Evolutionary conservation across 30 jellyfish, hydroid and myxozoan species (phyloP).

Genomic region (Catostylus mosaicus): DNA sequence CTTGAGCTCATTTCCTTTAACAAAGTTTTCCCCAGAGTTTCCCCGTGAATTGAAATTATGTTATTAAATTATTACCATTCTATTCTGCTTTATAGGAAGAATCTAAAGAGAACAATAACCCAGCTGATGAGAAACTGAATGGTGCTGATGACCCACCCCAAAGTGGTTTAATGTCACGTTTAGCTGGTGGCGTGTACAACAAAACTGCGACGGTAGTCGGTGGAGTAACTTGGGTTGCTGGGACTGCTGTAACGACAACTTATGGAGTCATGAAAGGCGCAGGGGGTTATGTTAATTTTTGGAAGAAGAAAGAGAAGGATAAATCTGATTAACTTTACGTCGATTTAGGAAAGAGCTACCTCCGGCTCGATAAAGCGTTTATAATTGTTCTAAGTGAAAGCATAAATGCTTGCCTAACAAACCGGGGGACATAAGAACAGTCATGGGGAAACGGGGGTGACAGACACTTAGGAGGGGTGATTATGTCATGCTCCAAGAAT

Average conservation of each 20-base stretch:
- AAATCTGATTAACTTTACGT: slow-evolving; percentile 37
- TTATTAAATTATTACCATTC: too few relatives aligned
- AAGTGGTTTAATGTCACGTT: slow-evolving; percentile 52
- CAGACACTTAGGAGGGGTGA: too few relatives aligned
- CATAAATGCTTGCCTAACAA: too few relatives aligned
- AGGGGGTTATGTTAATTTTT: slow-evolving; percentile 58
- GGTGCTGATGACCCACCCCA: slow-evolving; percentile 27
- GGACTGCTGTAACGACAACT: slow-evolving; percentile 62
- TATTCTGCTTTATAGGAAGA: slow-evolving; percentile 29
- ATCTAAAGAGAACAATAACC: slow-evolving; percentile 27
- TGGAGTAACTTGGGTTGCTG: slow-evolving; percentile 79
- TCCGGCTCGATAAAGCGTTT: too few relatives aligned
- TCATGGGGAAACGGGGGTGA: too few relatives aligned
- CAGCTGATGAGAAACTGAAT: slow-evolving; percentile 1
- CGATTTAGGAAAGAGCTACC: too few relatives aligned
- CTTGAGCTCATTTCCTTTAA: too few relatives aligned
- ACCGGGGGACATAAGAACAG: too few relatives aligned
- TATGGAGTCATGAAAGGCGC: slow-evolving; percentile 68
- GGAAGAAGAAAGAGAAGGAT: slow-evolving; percentile 65
- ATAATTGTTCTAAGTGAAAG: too few relatives aligned
- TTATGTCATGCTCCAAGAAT: too few relatives aligned
- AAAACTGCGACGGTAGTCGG: slow-evolving; percentile 80
- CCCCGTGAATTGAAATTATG: too few relatives aligned
- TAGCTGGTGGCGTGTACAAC: slow-evolving; percentile 78
- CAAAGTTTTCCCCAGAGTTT: too few relatives aligned